phyloP scores from a whole-genome alignment of 2,797 vertebrate genomes.

The Loriculus beryllinus region DNA sequence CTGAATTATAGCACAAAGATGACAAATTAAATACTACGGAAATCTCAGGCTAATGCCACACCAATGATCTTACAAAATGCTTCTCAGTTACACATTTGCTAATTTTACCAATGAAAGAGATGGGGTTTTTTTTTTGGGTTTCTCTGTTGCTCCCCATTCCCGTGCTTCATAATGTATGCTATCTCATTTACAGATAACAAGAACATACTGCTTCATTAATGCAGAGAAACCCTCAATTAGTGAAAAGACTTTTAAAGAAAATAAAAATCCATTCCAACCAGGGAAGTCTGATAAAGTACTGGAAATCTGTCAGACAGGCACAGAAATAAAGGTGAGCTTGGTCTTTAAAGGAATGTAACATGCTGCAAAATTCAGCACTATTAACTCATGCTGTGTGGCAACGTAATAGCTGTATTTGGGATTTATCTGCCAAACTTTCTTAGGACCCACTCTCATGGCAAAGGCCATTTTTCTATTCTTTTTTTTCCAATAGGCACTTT shows the following conservation, averaged over 20 bases:
- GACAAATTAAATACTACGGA: background rate
- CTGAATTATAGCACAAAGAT: background rate
- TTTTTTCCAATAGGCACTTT: background rate
- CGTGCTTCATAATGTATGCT: background rate
- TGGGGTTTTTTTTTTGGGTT: background rate
- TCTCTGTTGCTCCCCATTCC: background rate
- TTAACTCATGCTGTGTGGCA: background rate
- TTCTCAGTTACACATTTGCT: background rate
- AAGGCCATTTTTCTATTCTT: background rate
- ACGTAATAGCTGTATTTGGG: background rate
- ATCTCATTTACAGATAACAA: background rate
- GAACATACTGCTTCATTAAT: background rate
- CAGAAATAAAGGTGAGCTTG: background rate
- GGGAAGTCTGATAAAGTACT: background rate
- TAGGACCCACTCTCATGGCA: background rate
- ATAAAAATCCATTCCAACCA: background rate
- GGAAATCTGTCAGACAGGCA: background rate
- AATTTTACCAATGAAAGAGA: background rate
- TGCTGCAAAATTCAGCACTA: background rate
- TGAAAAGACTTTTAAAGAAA: background rate
- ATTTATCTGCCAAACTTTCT: background rate
- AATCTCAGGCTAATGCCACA: background rate
- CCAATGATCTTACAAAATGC: fast-evolving
- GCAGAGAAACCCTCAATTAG: background rate
- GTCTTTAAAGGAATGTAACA: background rate